These are phyloP conservation scores for Platalea minor DNA, from an alignment of 2,797 vertebrate species.

Conservation along the genomic window DNA sequence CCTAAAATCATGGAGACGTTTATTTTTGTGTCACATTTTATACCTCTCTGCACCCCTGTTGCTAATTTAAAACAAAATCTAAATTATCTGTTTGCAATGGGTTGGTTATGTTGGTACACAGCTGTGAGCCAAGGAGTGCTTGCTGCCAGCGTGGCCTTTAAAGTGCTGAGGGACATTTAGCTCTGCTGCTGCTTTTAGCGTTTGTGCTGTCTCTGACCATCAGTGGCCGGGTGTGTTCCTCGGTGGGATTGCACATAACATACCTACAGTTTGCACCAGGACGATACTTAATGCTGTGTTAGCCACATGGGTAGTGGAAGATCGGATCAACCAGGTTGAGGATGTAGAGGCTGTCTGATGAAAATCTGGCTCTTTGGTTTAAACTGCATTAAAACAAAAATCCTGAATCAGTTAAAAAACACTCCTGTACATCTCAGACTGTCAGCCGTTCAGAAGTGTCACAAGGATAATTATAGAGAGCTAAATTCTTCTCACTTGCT, in stretches of 20 bases:
- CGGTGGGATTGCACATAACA: fast-evolving
- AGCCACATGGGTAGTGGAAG: background rate
- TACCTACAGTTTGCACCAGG: background rate
- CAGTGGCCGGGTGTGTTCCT: background rate
- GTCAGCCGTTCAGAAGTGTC: background rate
- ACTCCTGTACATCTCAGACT: background rate
- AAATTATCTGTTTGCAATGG: background rate
- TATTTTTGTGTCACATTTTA: background rate
- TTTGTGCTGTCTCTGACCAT: background rate
- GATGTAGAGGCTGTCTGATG: background rate
- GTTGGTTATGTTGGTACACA: background rate
- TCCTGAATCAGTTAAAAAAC: background rate
- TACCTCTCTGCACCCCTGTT: background rate
- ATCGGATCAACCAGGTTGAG: background rate
- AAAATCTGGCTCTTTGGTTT: background rate
- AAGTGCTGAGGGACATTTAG: background rate
- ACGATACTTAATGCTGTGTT: background rate
- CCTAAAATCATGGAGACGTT: background rate
- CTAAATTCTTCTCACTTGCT: background rate
- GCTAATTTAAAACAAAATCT: background rate
- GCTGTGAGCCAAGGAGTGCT: background rate
- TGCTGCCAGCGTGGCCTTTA: background rate
- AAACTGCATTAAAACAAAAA: background rate
- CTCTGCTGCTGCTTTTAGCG: background rate
- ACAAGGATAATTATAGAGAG: background rate